These are phyloP conservation scores for Menura novaehollandiae DNA, from an alignment of 2,113 vertebrate genomes.

Conservation along the genomic window DNA sequence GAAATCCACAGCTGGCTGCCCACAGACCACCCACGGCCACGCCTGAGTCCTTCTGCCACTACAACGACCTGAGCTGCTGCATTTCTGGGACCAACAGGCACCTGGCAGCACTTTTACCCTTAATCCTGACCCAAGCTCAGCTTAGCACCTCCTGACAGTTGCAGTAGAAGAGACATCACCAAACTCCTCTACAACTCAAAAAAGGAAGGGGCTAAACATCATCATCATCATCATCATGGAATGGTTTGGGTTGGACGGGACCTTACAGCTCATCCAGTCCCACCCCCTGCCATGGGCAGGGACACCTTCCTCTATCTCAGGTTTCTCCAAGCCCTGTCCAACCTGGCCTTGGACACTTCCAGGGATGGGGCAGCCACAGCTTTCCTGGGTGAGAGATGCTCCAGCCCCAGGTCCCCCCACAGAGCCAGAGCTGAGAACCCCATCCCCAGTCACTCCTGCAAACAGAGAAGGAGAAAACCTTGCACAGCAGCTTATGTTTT, in stretches of 20 bases:
- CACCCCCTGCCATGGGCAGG: not conserved
- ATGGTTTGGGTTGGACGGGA: not conserved
- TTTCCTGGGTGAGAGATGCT: not conserved
- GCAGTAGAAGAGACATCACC: fast-evolving
- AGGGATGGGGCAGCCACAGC: not conserved
- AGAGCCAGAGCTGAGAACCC: not conserved
- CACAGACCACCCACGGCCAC: fast-evolving
- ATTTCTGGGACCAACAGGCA: fast-evolving
- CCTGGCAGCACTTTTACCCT: not conserved
- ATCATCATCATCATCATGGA: not conserved
- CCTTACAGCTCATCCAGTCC: not conserved
- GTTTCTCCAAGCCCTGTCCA: not conserved
- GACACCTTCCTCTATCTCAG: not conserved
- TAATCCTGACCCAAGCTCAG: not conserved
- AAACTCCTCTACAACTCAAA: not conserved
- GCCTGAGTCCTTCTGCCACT: not conserved
- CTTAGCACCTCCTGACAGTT: not conserved
- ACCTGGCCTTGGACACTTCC: not conserved
- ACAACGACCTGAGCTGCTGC: not conserved
- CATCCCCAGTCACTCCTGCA: not conserved
- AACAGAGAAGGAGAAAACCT: not conserved
- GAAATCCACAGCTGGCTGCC: not conserved
- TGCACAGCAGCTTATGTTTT: not conserved
- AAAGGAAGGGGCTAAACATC: not conserved
- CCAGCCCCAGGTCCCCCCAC: fast-evolving